Conservation (phyloP, 2,888 invertebrate species). For the Pristionchus maxplancki region DNA sequence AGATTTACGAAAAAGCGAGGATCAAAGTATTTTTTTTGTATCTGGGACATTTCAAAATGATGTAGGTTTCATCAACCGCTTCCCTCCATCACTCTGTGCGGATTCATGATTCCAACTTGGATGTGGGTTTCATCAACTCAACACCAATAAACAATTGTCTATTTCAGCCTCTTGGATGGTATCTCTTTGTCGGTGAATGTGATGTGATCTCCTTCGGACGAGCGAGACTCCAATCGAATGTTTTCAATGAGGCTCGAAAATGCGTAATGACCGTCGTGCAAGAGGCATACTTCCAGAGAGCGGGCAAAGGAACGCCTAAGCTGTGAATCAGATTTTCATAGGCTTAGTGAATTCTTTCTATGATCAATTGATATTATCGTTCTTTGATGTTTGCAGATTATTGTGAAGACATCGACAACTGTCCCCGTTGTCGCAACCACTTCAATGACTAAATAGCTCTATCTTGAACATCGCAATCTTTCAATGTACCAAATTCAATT, state of each 20-base stretch:
- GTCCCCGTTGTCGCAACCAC: not conserved
- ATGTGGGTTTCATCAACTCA: not conserved
- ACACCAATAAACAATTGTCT: too few species aligned
- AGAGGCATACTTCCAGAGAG: conserved; percentile 1
- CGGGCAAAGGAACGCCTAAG: too few species aligned
- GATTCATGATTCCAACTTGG: conserved; percentile 7
- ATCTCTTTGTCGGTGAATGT: not conserved
- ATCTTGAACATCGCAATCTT: not conserved
- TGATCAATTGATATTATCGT: too few species aligned
- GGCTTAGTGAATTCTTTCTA: too few species aligned
- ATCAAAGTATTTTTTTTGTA: not conserved
- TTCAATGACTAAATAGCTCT: not conserved
- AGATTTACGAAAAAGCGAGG: not conserved
- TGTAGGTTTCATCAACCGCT: not conserved
- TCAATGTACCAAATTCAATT: not conserved
- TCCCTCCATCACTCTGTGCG: conserved; percentile 34
- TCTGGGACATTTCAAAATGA: not conserved
- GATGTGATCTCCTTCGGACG: conserved; percentile 3
- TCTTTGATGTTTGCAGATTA: not conserved
- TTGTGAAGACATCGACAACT: not conserved
- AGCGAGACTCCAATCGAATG: not conserved
- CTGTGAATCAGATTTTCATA: not conserved
- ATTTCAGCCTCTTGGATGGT: not conserved
- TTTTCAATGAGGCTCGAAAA: not conserved
- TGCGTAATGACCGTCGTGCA: too few species aligned